These are phyloP conservation scores for Corvus hawaiiensis DNA, from an alignment of 2,113 vertebrate species.

Conservation along the genomic window DNA sequence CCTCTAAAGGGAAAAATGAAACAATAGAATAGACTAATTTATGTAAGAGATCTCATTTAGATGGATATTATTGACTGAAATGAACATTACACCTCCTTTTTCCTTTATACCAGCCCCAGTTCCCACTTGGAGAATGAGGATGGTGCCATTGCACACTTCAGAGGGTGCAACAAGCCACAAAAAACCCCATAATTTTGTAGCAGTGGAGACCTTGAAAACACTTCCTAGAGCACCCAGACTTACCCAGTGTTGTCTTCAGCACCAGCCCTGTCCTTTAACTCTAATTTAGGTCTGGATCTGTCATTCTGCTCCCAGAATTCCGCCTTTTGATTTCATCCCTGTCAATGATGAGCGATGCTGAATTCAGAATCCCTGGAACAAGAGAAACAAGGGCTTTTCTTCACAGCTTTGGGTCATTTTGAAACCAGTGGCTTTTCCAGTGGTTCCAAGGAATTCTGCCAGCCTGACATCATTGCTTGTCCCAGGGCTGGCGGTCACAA, in stretches of 20 bases:
- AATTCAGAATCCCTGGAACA: neutral
- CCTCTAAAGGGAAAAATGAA: neutral
- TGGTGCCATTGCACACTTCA: neutral
- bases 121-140: neutral
- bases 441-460: neutral
- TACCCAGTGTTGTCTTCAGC: neutral
- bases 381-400: neutral
- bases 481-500: neutral
- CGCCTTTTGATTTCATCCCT: neutral
- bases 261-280: neutral
- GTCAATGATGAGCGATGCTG: no score
- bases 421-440: neutral
- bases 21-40: neutral
- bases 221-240: neutral
- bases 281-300: neutral
- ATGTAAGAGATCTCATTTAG: neutral
- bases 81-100: neutral
- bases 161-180: neutral
- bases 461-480: neutral
- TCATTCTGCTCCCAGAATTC: neutral
- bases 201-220: neutral
- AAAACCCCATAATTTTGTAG: neutral
- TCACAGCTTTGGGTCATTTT: neutral
- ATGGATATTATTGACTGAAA: neutral
- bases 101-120: neutral